phyloP scores from a whole-genome alignment of 2,797 vertebrate genomes.

The Macrochelys suwanniensis region DNA sequence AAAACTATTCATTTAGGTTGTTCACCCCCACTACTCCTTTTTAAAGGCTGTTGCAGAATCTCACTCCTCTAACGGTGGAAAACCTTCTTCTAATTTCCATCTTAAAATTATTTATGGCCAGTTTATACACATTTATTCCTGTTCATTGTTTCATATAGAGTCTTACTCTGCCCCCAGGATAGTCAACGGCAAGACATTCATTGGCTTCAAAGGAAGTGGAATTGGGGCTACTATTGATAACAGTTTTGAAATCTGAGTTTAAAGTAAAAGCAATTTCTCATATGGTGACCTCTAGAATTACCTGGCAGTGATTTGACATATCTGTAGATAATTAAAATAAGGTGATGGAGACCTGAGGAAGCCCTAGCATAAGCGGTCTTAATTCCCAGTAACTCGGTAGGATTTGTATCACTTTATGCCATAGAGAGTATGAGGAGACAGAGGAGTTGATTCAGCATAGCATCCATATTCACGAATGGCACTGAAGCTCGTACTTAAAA shows the following conservation, averaged over 20 bases:
- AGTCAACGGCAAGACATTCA: neutral
- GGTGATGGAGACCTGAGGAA: neutral
- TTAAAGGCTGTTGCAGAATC: neutral
- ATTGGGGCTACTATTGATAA: neutral
- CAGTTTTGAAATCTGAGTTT: neutral
- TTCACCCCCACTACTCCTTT: neutral
- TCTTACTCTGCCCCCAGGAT: neutral
- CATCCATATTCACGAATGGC: neutral
- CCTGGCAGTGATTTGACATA: neutral
- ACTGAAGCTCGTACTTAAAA: neutral
- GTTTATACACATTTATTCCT: neutral
- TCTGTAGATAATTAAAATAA: neutral
- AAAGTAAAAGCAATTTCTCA: neutral
- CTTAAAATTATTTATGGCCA: neutral
- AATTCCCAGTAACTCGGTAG: neutral
- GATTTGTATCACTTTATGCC: neutral
- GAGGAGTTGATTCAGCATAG: neutral
- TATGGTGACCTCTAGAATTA: neutral
- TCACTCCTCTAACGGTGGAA: neutral
- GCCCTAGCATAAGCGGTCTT: neutral
- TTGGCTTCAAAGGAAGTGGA: neutral
- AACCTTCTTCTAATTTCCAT: neutral
- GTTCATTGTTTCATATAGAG: neutral
- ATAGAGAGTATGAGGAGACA: neutral
- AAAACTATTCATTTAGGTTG: neutral